phyloP scores from a whole-genome alignment of 2,888 invertebrate genomes.

The Perizoma affinitatum region DNA sequence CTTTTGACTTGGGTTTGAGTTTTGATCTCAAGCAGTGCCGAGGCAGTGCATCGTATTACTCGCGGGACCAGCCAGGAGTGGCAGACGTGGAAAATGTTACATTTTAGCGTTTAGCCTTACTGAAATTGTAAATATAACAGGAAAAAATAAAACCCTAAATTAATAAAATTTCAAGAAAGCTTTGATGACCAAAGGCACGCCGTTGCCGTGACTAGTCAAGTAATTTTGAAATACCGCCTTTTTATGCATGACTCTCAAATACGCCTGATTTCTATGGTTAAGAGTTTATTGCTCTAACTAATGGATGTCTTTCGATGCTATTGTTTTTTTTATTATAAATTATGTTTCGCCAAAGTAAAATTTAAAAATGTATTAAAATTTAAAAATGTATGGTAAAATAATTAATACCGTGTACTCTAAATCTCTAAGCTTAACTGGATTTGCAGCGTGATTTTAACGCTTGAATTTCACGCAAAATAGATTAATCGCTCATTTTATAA shows the following conservation, averaged over 20 bases:
- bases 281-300: too few species aligned
- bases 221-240: too few species aligned
- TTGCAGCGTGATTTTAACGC: slow-evolving; percentile 12
- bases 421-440: slow-evolving; percentile 14
- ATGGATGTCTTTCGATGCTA: too few species aligned
- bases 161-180: background rate
- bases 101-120: slow-evolving; percentile 17
- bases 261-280: too few species aligned
- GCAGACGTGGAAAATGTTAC: slow-evolving; percentile 18
- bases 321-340: too few species aligned
- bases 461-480: slow-evolving; percentile 19
- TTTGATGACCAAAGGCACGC: too few species aligned
- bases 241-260: too few species aligned
- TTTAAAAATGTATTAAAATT: background rate
- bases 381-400: background rate
- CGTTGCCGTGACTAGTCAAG: too few species aligned
- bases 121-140: background rate
- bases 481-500: slow-evolving; percentile 14
- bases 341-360: too few species aligned
- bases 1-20: slow-evolving; percentile 5
- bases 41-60: slow-evolving; percentile 8
- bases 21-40: background rate
- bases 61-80: background rate
- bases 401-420: slow-evolving; percentile 6
- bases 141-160: too few species aligned